Evolutionary conservation across 1,140 invertebrate genomes (phyloP).

Genomic region (Notospermus geniculatus): DNA sequence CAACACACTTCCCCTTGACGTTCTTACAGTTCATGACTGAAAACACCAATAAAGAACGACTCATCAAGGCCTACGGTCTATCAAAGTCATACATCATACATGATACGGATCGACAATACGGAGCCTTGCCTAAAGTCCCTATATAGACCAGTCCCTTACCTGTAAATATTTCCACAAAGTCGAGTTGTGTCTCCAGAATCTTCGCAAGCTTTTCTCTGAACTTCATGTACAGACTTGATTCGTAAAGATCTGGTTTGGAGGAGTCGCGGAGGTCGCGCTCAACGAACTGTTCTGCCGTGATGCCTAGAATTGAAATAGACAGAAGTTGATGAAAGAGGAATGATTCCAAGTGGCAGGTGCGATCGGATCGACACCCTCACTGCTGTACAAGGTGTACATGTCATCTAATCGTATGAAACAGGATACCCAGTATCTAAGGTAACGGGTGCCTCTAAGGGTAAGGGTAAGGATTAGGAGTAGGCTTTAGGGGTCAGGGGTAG

Average conservation of each 20-base stretch:
- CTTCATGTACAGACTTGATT: slow-evolving; percentile 84
- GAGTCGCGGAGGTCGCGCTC: slow-evolving; percentile 14
- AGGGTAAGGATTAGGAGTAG: too few relatives aligned
- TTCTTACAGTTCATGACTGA: slow-evolving; percentile 61
- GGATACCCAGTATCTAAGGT: neutral
- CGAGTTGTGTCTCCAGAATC: slow-evolving; percentile 72
- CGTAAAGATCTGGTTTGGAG: slow-evolving; percentile 68
- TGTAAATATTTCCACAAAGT: slow-evolving; percentile 92
- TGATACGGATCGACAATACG: too few relatives aligned
- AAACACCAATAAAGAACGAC: too few relatives aligned
- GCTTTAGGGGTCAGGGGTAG: too few relatives aligned
- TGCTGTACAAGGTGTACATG: neutral
- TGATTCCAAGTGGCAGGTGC: too few relatives aligned
- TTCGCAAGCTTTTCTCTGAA: slow-evolving; percentile 83
- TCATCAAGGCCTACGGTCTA: too few relatives aligned
- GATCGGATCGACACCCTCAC: too few relatives aligned
- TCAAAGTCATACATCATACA: too few relatives aligned
- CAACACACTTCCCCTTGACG: slow-evolving; percentile 51
- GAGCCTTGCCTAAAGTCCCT: too few relatives aligned
- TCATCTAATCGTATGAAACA: too few relatives aligned
- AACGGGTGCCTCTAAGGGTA: neutral
- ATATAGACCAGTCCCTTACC: too few relatives aligned
- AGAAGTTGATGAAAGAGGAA: neutral
- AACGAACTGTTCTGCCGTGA: slow-evolving; percentile 94
- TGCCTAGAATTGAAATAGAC: slow-evolving; percentile 60